These are phyloP conservation scores for Bradypodion pumilum DNA, from an alignment of 2,797 vertebrate genomes.

Conservation along the genomic window DNA sequence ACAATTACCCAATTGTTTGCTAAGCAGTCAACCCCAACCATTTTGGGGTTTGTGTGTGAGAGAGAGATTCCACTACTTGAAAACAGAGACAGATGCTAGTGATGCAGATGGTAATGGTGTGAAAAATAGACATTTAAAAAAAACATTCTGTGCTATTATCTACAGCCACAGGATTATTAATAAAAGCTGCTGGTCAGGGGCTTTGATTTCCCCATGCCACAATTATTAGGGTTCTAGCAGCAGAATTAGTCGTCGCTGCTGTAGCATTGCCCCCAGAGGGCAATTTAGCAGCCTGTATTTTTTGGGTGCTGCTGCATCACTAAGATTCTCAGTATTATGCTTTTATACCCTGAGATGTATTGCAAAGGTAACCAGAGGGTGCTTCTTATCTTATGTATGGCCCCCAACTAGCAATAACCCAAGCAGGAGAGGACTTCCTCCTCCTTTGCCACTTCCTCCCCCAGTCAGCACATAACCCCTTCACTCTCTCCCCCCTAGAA, in stretches of 20 bases:
- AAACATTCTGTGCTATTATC: neutral
- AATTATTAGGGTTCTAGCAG: neutral
- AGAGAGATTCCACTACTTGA: neutral
- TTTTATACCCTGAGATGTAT: neutral
- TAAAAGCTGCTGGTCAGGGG: neutral
- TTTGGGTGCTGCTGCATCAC: constrained; percentile 6
- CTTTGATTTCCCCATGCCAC: neutral
- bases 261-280: neutral
- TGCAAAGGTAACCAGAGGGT: constrained; percentile 2
- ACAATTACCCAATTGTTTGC: neutral
- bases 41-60: neutral
- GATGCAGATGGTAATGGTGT: neutral
- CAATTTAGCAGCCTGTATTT: neutral
- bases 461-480: neutral
- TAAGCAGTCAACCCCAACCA: neutral
- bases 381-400: neutral
- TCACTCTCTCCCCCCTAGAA: neutral
- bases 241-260: constrained; percentile 1
- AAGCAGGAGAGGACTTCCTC: neutral
- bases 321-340: constrained; percentile 16
- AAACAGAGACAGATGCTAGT: neutral
- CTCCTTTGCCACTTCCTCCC: neutral
- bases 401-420: constrained; percentile 39
- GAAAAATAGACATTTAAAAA: too few relatives aligned
- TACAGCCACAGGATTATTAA: constrained; percentile 2